These are phyloP conservation scores for Gobiocypris rarus DNA, from an alignment of 2,113 vertebrate species.

Conservation along the genomic window DNA sequence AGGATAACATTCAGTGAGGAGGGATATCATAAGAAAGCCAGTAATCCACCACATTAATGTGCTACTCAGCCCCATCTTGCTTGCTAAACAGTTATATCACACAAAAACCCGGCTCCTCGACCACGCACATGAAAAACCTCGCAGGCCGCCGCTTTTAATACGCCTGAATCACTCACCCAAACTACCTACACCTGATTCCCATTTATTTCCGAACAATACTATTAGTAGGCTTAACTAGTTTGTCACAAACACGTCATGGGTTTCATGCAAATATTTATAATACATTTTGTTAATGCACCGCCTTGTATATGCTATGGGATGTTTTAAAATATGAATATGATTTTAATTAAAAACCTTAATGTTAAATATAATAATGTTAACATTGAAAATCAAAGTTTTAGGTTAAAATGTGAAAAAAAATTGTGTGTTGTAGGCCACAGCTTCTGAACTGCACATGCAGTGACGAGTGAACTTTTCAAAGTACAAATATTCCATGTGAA, in stretches of 20 bases:
- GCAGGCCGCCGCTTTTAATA: neutral
- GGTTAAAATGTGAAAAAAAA: too few relatives aligned
- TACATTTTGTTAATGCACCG: neutral
- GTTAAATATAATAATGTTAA: too few relatives aligned
- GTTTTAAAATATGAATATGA: neutral
- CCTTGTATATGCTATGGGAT: neutral
- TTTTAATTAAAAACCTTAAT: too few relatives aligned
- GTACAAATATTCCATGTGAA: neutral
- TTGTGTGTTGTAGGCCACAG: too few relatives aligned
- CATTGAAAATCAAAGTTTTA: too few relatives aligned
- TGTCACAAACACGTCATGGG: too few relatives aligned
- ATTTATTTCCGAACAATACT: neutral
- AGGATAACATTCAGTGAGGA: neutral
- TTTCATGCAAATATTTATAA: neutral
- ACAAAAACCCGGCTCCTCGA: neutral
- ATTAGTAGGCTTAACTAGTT: too few relatives aligned
- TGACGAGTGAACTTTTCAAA: neutral
- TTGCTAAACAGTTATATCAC: too few relatives aligned
- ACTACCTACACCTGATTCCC: neutral
- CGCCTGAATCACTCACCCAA: neutral
- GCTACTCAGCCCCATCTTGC: neutral
- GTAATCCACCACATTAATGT: neutral
- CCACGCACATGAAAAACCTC: accelerated
- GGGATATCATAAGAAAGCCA: neutral
- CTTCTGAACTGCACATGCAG: neutral